These are phyloP conservation scores for Coccyzus lansbergi DNA, from an alignment of 2,797 vertebrate species.

Conservation along the genomic window DNA sequence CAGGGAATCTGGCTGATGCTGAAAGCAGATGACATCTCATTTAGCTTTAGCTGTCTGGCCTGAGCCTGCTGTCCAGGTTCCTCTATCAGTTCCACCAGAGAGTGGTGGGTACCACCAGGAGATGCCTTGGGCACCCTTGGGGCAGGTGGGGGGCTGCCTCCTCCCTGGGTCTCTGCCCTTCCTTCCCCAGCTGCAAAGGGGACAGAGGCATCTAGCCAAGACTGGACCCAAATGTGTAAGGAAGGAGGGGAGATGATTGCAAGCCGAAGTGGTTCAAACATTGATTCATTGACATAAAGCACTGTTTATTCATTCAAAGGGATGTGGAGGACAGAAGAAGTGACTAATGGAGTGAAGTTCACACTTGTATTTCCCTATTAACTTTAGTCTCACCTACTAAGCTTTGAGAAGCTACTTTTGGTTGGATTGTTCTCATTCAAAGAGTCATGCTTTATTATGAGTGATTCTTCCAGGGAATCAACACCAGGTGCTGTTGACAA, in stretches of 20 bases:
- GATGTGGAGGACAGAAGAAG: not conserved
- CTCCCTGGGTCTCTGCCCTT: rapidly evolving
- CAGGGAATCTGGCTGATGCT: rapidly evolving
- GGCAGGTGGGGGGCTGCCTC: not conserved
- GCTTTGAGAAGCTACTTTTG: not conserved
- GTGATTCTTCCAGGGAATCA: not conserved
- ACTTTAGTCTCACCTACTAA: not conserved
- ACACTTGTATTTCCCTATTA: not conserved
- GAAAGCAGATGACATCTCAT: not conserved
- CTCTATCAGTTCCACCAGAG: not conserved
- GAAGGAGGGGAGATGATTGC: not conserved
- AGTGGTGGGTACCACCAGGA: not conserved
- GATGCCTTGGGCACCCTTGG: rapidly evolving
- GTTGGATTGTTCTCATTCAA: not conserved
- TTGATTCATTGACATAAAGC: not conserved
- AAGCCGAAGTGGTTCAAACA: not conserved
- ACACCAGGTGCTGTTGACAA: not conserved
- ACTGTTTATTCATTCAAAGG: not conserved
- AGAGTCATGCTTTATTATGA: not conserved
- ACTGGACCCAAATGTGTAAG: not conserved
- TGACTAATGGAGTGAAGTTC: not conserved
- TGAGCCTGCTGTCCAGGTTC: not conserved
- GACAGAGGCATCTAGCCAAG: not conserved
- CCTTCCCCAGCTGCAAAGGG: rapidly evolving
- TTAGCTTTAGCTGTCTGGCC: not conserved